phyloP scores from a whole-genome alignment of 2,888 invertebrate species.

The Philonicus albiceps region DNA sequence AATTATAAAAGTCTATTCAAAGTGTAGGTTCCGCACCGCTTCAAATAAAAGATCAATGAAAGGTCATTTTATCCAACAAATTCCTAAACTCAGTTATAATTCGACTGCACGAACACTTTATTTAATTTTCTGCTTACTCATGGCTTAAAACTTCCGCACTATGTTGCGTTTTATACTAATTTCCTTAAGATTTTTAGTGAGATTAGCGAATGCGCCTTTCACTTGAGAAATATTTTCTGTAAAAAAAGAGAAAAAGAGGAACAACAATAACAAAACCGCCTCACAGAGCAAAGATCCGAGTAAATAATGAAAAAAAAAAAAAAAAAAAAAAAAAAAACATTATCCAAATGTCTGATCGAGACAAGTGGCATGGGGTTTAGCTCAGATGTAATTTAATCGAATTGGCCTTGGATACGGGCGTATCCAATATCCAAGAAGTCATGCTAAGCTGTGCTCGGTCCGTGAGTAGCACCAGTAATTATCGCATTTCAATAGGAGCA shows the following conservation, averaged over 20 bases:
- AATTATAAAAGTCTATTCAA: not conserved
- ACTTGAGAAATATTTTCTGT: conserved; percentile 2
- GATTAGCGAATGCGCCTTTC: conserved; percentile 20
- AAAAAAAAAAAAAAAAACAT: conserved; percentile 1
- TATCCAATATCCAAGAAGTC: conserved; percentile 4
- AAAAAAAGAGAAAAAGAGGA: not conserved
- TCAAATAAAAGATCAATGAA: not conserved
- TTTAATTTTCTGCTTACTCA: not conserved
- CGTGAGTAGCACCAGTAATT: not conserved
- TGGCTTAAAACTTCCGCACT: not conserved
- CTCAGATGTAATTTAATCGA: conserved; percentile 1
- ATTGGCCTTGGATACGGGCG: conserved; percentile 23
- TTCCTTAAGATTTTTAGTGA: not conserved
- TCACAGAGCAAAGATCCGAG: not conserved
- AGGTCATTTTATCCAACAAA: not conserved
- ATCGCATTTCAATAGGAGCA: not conserved
- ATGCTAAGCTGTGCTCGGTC: not conserved
- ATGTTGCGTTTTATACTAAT: not conserved
- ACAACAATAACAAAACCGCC: not conserved
- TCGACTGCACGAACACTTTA: not conserved
- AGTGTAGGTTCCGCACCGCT: not conserved
- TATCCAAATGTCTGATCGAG: conserved; percentile 5
- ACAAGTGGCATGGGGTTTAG: not conserved
- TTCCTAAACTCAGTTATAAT: not conserved
- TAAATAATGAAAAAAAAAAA: conserved; percentile 6